Evolutionary conservation across 2,888 invertebrate species (phyloP), one percentile per base, ranked within the genome.

Genomic region (Druceiella hillmani): DNA sequence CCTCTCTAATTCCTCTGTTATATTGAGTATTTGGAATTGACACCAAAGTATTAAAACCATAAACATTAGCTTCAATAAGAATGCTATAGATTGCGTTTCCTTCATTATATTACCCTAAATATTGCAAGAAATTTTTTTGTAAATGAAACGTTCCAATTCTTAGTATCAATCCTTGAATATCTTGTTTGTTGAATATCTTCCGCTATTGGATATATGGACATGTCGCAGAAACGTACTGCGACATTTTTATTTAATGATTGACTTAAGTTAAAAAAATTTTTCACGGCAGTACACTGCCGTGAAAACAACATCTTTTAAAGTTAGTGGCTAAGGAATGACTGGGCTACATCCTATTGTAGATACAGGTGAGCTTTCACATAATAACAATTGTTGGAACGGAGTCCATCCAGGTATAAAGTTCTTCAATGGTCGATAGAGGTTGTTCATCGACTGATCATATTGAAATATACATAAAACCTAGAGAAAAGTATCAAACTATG

Each of bases 91-190:
- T 34, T 38, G 34, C 42, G 26, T 38, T 42, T 14, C 38, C 50
- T 50, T 48, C 48, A 45, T 48, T 6, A 47, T 42, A 50, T 48
- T 50, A 45, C 35, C 45, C 48, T 37, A 50, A 50, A 34, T 48
- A 50, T 37, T 44, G 44, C 26, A 50, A 44, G 27, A 46, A 47
- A 30, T 43, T 49, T 50, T 50, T 49, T 48, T 51, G 50, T 38
- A 50, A 30, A 50, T 51, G 46, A 41, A 47, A 49, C 30, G 49
- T 29, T 40, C 47, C 46, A 31, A 50, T 45, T 44, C 47, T 47
- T 38, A 48, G 35, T 46, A 43, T 44, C 13, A 44, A 50, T n/a
- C n/a, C n/a, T n/a, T n/a, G n/a, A n/a, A n/a, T n/a, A n/a, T n/a
- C n/a, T 49, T 13, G 22, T 46, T 44, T 39, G 43, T 47, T 50